A percentile compares a stretch with the other conserved stretches of the same genome.
Conservation (phyloP, 1,140 invertebrate genomes). For the Drosophila malerkotliana region DNA sequence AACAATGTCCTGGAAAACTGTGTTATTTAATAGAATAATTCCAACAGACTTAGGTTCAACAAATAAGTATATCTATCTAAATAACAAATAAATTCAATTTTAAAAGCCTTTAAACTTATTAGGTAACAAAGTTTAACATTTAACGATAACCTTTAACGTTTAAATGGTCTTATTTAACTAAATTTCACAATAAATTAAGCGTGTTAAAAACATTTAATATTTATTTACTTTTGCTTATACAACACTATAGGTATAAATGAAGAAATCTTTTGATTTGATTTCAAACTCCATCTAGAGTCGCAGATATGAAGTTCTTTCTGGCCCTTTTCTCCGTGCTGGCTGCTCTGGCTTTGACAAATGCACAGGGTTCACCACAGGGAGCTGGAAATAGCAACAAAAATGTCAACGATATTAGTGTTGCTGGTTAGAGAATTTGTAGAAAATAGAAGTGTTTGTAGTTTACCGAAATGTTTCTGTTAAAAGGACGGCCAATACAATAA, state of each 20-base stretch:
- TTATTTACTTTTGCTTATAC: constrained; percentile 1
- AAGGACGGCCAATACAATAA: not conserved
- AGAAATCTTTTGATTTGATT: not conserved
- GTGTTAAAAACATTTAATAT: not conserved
- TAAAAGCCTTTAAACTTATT: too few species aligned
- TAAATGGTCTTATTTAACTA: too few species aligned
- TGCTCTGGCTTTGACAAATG: not conserved
- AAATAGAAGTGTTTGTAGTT: not conserved
- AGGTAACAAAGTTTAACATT: too few species aligned
- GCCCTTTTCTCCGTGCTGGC: not conserved
- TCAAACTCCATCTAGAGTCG: not conserved
- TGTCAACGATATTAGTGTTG: not conserved
- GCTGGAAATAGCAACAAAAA: not conserved
- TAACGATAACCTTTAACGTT: too few species aligned
- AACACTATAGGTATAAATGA: constrained; percentile 2
- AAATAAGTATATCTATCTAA: too few species aligned
- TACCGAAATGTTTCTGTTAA: not conserved
- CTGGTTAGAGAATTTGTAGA: not conserved
- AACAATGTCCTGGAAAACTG: too few species aligned
- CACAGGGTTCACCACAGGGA: not conserved
- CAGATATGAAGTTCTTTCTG: constrained; percentile 17
- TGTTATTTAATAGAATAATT: too few species aligned
- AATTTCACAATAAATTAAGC: not conserved
- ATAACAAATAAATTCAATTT: too few species aligned
- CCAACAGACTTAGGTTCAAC: too few species aligned